A percentile compares a stretch with the other conserved stretches of the same genome.
Conservation (phyloP, 2,888 invertebrate genomes). For the Cephus pygmeus region DNA sequence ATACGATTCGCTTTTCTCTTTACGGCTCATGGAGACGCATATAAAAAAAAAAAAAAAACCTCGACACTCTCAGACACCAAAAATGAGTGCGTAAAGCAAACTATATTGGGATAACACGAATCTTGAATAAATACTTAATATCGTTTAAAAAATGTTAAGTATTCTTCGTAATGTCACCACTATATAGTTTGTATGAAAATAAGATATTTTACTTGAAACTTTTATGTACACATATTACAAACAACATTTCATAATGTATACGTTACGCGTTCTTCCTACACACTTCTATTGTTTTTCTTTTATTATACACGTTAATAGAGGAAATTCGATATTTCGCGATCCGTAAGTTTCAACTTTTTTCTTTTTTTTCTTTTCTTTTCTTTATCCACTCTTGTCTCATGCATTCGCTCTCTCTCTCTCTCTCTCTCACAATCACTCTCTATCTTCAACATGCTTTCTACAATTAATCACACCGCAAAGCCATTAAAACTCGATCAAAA, state of each 20-base stretch:
- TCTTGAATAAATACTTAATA: conserved; percentile 56
- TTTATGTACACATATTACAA: conserved; percentile 64
- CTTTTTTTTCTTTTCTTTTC: background rate
- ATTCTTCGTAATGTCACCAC: conserved; percentile 55
- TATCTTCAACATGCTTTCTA: background rate
- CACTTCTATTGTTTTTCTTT: conserved; percentile 10
- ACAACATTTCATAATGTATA: conserved; percentile 48
- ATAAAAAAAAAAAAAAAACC: background rate
- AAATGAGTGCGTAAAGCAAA: conserved; percentile 49
- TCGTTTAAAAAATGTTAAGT: conserved; percentile 53
- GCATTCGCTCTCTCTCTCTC: background rate
- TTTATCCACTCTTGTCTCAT: background rate
- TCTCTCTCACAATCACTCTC: background rate
- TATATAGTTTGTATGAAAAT: conserved; percentile 63
- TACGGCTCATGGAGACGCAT: background rate
- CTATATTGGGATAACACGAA: conserved; percentile 53
- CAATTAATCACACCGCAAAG: background rate
- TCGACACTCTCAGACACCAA: conserved; percentile 35
- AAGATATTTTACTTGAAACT: conserved; percentile 62
- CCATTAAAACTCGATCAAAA: background rate
- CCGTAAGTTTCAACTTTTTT: background rate
- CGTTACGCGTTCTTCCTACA: conserved; percentile 26
- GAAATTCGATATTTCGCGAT: conserved; percentile 1
- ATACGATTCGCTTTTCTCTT: background rate
- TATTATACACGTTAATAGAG: conserved; percentile 19